Evolutionary conservation across 2,888 invertebrate species (phyloP).

Genomic region (Oxyscelio sp.): DNA sequence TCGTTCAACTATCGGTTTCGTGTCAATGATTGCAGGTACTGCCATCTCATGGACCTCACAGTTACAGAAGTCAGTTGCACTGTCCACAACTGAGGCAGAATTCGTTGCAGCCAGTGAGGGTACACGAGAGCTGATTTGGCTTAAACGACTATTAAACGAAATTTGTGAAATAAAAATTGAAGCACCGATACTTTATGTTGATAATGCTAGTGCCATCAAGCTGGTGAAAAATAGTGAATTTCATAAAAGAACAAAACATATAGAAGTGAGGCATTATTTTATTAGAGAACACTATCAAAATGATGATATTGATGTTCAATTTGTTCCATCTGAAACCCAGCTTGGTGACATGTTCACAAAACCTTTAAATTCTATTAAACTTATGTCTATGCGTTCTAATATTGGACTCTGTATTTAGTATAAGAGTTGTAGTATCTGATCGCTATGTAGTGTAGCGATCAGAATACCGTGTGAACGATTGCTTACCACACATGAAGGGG

Average conservation of each 20-base stretch:
- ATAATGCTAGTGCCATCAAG: neutral
- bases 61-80: too few relatives aligned
- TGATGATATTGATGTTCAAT: neutral
- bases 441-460: too few relatives aligned
- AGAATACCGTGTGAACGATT: too few relatives aligned
- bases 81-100: too few relatives aligned
- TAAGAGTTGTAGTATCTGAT: too few relatives aligned
- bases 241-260: neutral
- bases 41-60: too few relatives aligned
- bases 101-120: neutral
- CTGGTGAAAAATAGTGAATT: neutral
- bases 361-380: too few relatives aligned
- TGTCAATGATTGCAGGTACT: neutral
- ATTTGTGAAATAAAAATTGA: neutral
- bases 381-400: too few relatives aligned
- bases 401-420: too few relatives aligned
- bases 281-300: neutral
- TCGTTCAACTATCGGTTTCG: slow-evolving; percentile 19
- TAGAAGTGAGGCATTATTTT: neutral
- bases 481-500: too few relatives aligned
- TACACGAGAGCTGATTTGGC: neutral
- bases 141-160: neutral
- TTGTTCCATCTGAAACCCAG: neutral
- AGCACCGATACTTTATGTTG: neutral
- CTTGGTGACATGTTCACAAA: neutral